These are phyloP conservation scores for Rhinopomastus cyanomelas DNA, from an alignment of 2,113 vertebrate species.

Conservation along the genomic window DNA sequence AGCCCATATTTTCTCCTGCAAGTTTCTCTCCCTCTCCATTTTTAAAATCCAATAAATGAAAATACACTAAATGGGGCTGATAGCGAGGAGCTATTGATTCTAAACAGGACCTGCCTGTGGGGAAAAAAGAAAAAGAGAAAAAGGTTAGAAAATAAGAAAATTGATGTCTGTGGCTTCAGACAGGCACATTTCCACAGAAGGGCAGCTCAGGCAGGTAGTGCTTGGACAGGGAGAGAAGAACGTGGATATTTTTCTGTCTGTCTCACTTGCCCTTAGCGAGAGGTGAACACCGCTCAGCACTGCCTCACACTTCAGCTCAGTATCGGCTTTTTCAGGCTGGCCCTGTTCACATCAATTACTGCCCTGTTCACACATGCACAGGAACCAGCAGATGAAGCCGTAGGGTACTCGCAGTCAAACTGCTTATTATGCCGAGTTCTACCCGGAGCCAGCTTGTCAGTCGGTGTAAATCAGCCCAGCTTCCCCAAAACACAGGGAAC, in stretches of 20 bases:
- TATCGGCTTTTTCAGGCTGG: not conserved
- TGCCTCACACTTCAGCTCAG: not conserved
- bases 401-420: not conserved
- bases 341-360: not conserved
- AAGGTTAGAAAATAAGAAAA: constrained; percentile 23
- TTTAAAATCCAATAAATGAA: constrained; percentile 41
- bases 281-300: not conserved
- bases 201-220: not conserved
- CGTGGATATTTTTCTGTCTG: not conserved
- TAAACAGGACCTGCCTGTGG: not conserved
- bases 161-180: not conserved
- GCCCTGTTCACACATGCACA: not conserved
- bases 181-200: not conserved
- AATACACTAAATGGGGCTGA: not conserved
- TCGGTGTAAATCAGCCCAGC: not conserved
- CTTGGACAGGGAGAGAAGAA: not conserved
- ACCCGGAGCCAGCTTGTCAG: not conserved
- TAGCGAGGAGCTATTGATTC: constrained; percentile 34
- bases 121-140: not conserved
- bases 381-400: not conserved
- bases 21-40: not conserved
- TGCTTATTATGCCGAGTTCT: not conserved
- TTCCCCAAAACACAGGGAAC: not conserved
- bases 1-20: not conserved
- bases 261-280: not conserved